Conservation (phyloP, 2,888 invertebrate species). For the Lymantria monacha region DNA sequence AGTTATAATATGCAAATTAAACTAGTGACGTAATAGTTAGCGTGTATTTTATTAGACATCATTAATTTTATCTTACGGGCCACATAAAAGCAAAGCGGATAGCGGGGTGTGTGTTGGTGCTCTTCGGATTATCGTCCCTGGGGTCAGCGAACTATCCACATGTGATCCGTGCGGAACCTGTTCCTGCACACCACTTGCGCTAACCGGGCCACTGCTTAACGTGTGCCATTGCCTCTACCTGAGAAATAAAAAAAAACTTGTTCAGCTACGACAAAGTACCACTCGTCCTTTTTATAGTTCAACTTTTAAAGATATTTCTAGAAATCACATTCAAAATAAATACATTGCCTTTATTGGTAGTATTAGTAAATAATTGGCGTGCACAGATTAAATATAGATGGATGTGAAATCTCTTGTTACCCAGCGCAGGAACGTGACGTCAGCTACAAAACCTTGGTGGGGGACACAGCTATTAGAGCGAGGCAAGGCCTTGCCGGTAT, state of each 20-base stretch:
- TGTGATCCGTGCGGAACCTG: slow-evolving; percentile 73
- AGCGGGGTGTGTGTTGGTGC: slow-evolving; percentile 37
- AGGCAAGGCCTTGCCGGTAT: slow-evolving; percentile 67
- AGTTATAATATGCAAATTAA: not conserved
- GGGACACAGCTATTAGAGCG: slow-evolving; percentile 75
- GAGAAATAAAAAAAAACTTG: slow-evolving; percentile 34
- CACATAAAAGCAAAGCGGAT: slow-evolving; percentile 24
- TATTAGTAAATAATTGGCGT: not conserved
- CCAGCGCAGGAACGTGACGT: slow-evolving; percentile 67
- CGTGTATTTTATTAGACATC: slow-evolving; percentile 12
- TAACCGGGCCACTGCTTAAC: slow-evolving; percentile 48
- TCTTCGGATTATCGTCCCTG: slow-evolving; percentile 60
- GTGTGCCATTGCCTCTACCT: slow-evolving; percentile 35
- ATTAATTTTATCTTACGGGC: slow-evolving; percentile 32
- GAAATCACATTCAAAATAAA: not conserved
- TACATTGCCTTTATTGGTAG: not conserved
- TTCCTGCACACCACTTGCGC: slow-evolving; percentile 67
- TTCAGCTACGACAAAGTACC: slow-evolving; percentile 9
- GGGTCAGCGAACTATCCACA: slow-evolving; percentile 71
- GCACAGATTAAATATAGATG: slow-evolving; percentile 29
- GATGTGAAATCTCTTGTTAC: slow-evolving; percentile 65
- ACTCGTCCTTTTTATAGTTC: not conserved
- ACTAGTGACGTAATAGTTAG: slow-evolving; percentile 6
- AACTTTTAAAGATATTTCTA: not conserved
- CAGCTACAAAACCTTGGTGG: slow-evolving; percentile 70